Percentiles rank a stretch among this genome's conserved stretches.
Conservation (phyloP, 1,140 invertebrate species). For the Sycophila sp. region DNA sequence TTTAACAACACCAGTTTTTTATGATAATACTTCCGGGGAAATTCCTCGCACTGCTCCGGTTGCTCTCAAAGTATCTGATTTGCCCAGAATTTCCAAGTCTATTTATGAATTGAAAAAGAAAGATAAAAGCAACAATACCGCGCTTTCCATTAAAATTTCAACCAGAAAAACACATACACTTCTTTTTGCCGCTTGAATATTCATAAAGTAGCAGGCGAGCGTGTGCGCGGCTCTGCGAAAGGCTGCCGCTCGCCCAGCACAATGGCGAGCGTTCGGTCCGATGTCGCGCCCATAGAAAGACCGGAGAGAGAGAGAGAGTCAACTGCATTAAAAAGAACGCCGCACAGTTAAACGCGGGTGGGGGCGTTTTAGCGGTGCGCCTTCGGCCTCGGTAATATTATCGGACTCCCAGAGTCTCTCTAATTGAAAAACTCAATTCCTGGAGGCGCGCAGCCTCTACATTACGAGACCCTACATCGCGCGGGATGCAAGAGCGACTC, state of each 20-base stretch:
- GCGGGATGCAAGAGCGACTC: too few species aligned
- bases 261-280: not conserved
- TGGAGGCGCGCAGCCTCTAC: not conserved
- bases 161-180: not conserved
- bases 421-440: slow-evolving; percentile 34
- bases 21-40: too few species aligned
- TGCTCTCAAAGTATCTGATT: too few species aligned
- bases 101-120: too few species aligned
- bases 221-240: not conserved
- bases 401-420: not conserved
- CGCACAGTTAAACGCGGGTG: not conserved
- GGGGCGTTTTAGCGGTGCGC: not conserved
- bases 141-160: not conserved
- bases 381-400: not conserved
- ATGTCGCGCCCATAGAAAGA: not conserved
- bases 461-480: not conserved
- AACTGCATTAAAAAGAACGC: slow-evolving; percentile 20
- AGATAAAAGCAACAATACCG: not conserved
- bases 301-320: not conserved
- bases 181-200: slow-evolving; percentile 5
- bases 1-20: too few species aligned
- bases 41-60: too few species aligned
- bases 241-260: not conserved
- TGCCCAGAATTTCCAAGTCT: too few species aligned
- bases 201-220: slow-evolving; percentile 7